A percentile compares a stretch with the other conserved stretches of the same genome.
Evolutionary conservation across 2,113 vertebrate species (phyloP).

Genomic region (Anser cygnoides): DNA sequence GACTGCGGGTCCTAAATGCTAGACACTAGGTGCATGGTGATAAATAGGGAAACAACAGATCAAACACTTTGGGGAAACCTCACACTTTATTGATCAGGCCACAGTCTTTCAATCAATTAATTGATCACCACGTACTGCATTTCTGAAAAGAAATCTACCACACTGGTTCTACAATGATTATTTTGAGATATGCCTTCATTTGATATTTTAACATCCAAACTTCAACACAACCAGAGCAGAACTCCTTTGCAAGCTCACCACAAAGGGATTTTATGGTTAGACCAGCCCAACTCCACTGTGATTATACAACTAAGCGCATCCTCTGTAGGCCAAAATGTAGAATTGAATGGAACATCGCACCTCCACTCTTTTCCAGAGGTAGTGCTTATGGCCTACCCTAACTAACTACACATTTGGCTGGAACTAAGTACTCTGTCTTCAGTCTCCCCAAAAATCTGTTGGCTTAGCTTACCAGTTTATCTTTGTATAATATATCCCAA

Average conservation of each 20-base stretch:
- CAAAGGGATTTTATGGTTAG: neutral
- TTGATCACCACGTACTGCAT: neutral
- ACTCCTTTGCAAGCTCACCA: neutral
- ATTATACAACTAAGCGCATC: neutral
- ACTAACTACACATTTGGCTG: neutral
- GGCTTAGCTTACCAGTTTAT: neutral
- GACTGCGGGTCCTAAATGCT: neutral
- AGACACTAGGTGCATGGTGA: fast-evolving
- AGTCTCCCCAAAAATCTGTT: neutral
- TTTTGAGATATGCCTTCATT: neutral
- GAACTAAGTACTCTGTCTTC: neutral
- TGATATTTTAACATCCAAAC: fast-evolving
- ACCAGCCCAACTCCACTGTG: neutral
- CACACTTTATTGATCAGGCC: neutral
- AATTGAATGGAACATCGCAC: neutral
- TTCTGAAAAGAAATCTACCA: neutral
- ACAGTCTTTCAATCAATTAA: neutral
- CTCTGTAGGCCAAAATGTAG: neutral
- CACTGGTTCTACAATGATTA: neutral
- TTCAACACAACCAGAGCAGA: neutral
- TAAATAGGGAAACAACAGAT: neutral
- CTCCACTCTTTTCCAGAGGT: neutral
- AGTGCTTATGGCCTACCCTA: neutral
- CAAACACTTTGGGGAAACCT: neutral
- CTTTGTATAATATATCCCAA: neutral